phyloP scores from a whole-genome alignment of 92 coral and sea anemone species.

The Zoanthus sansibaricus region DNA sequence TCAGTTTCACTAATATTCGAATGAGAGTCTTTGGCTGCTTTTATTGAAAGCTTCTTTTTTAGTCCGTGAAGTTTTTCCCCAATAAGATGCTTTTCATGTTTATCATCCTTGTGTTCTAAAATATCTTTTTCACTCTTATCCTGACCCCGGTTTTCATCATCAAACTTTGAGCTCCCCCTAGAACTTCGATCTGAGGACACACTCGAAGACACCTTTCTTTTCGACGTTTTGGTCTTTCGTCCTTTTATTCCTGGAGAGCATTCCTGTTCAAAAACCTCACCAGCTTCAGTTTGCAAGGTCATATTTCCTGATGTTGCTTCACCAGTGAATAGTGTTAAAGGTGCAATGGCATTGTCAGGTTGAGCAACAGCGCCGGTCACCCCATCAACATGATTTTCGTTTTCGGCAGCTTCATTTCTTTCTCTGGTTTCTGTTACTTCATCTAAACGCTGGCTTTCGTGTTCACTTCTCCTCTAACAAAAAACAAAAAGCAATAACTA shows the following conservation, averaged over 20 bases:
- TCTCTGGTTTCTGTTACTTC: conserved; percentile 2
- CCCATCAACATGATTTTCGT: neutral
- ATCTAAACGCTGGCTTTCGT: neutral
- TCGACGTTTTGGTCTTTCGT: conserved; percentile 2
- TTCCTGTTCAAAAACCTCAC: neutral
- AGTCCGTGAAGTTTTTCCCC: conserved; percentile 24
- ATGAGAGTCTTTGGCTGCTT: neutral
- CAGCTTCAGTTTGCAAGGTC: neutral
- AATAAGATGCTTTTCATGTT: conserved; percentile 25
- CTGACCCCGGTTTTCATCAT: conserved; percentile 3
- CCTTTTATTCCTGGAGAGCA: neutral
- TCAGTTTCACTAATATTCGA: neutral
- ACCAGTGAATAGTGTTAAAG: neutral
- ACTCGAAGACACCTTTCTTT: conserved; percentile 11
- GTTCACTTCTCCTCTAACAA: neutral
- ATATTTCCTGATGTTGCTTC: neutral
- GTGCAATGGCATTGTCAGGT: neutral
- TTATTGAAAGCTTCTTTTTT: conserved; percentile 28
- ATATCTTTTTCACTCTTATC: neutral
- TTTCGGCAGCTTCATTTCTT: neutral
- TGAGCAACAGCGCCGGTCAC: neutral
- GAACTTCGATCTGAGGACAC: conserved; percentile 33
- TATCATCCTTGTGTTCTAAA: conserved; percentile 19
- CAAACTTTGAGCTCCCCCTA: conserved; percentile 27
- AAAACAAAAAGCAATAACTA: too few relatives aligned